Base-by-base conservation (phyloP, 2,113 vertebrate genomes). In the Mus spicilegus region DNA sequence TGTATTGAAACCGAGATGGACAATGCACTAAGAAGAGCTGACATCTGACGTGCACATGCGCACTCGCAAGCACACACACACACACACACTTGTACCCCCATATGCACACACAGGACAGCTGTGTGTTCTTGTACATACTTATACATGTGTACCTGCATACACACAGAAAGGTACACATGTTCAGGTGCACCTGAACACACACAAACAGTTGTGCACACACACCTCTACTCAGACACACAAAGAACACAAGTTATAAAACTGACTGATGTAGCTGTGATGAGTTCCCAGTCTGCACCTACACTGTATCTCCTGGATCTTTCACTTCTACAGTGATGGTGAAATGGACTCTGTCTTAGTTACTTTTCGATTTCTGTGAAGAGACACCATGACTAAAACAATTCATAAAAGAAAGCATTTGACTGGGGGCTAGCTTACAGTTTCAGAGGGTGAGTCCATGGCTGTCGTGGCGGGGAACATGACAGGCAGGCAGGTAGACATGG, bases 261-360 rank as follows among this genome's bases (percentile, higher is more conserved):
- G 88, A 22, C 24, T 11, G 76, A 10, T 1, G 24, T 3, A 17
- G 61, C 69, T 14, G 7, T 9, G 3, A 1, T 8, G 0, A 12
- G 22, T 54, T 49, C 5, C 28, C 30, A n/a, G 26, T 33, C 69
- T 58, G 46, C 36, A 7, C 54, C 4, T 3, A 54, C 33, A 16
- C 3, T 0, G 8, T 19, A 20, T 16, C 76, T 90, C 39, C 0
- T 1, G 22, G n/a, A n/a, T 22, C 70, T 82, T 80, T 89, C 4
- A 0, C 46, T 65, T 67, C 65, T 76, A 33, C 36, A 3, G 28
- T 93, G 42, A 42, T 42, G 42, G n/a, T 54, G 24, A 85, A 89
- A 51, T 20, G 78, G 77, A 77, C 82, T 65, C 20, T 10, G 22
- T 61, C 19, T 82, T 82, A 82, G 80, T 11, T 61, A 39, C 36